Evolutionary conservation across 2,113 vertebrate species (phyloP), one percentile per base, ranked within the genome.

Genomic region (Cromileptes altivelis): DNA sequence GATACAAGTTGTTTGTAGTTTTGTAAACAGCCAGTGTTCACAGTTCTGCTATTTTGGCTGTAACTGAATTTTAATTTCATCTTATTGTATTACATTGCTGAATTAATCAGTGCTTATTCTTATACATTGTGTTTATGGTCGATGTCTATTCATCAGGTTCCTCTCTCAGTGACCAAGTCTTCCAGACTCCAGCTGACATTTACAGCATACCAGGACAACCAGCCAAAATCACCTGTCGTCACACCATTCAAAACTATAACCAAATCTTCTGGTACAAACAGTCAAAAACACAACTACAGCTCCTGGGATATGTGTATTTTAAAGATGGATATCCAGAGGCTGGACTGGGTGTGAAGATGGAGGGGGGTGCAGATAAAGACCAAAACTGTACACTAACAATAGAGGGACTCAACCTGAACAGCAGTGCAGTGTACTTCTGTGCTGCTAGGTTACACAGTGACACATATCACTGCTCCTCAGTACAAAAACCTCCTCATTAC

Each of bases 251-350:
- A 1, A 62, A 0, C 80, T 91, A 89, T 18, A 4, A 84, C 13
- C 23, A 0, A 19, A 87, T 91, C 17, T 27, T 67, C 33, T 92
- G 92, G 92, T 94, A 93, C 72, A 89, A 80, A n/a, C 76, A 85
- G 23, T 25, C 4, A 30, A 12, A 76, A 1, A 40, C 58, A 21
- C 9, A 69, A 19, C 30, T 93, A 0, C 15, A 83, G 15, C 33
- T 88, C 2, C 79, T 92, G 40, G 92, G 92, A 73, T 80, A 62
- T 84, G 50, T 3, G 13, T 6, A 0, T 0, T 33, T 0, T 53
- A 11, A 4, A 3, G 7, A 57, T 45, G 13, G 11, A 47, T 47
- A 13, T 13, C 58, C 53, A 8, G 88, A 86, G 6, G 0, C 4
- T 4, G 84, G 74, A 50, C 17, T 60, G 64, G 11, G 56, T 0